Evolutionary conservation across 2,113 vertebrate genomes (phyloP), one percentile per base, ranked within the genome.

Genomic region (Gopherus flavomarginatus): DNA sequence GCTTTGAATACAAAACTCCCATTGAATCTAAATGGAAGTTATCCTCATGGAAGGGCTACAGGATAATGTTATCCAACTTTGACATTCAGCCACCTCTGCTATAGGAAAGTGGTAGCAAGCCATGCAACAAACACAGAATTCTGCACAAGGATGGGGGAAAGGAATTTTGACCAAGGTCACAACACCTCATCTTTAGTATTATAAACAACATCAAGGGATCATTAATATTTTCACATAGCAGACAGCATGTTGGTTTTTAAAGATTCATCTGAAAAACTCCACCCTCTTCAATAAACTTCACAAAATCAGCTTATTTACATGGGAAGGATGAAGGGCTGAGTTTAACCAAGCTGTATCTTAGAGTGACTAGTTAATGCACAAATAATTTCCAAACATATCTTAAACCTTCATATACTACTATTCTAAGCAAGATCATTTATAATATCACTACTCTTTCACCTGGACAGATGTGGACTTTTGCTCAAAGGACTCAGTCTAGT

Each of bases 181-280:
- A 85, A 47, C 26, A 50, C 2, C 1, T 4, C 77, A 56, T 11
- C 47, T 52, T 56, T 80, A 52, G 31, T 49, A 53, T n/a, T 52
- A 52, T 35, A 21, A 81, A 81, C 24, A 54, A 21, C 52, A 53
- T 4, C 8, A 0, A 1, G 5, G 44, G 22, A 14, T 72, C 8
- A 0, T n/a, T 56, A 8, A 0, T 12, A 29, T 44, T 0, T 1
- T 38, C 80, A 31, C 53, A 1, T 35, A 31, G 57, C 47, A 84
- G 52, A 59, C 47, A 62, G 86, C 81, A 35, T 57, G 56, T 91
- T 35, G 2, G 69, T 81, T 80, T 65, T 85, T 79, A 14, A 26
- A 72, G 24, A 38, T 59, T 42, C 22, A 2, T 13, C 38, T 2
- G 10, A 65, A 56, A 17, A 82, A 11, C 19, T 0, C 38, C 19